Conservation (phyloP, 2,888 invertebrate genomes). For the Pseudeuparius sepicola region DNA sequence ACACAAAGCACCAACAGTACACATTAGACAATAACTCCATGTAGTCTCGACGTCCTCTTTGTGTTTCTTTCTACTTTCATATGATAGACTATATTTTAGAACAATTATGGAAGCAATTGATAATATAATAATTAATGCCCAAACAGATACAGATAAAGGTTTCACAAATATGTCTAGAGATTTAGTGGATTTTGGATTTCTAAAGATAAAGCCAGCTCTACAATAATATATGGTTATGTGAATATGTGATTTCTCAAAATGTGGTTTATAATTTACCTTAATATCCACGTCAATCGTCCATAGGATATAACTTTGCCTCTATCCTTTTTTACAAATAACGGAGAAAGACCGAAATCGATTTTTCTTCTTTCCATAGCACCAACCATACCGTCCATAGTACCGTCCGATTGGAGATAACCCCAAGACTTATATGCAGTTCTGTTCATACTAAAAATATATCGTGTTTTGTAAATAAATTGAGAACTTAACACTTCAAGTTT, state of each 20-base stretch:
- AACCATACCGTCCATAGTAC: constrained; percentile 32
- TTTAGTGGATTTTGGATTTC: constrained; percentile 28
- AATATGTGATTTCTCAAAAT: too few species aligned
- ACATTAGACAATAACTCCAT: constrained; percentile 28
- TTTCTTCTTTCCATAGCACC: constrained; percentile 26
- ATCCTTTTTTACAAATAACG: constrained; percentile 30
- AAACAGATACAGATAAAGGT: constrained; percentile 29
- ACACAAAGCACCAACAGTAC: constrained; percentile 30
- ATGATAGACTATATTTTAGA: constrained; percentile 23
- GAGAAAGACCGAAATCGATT: constrained; percentile 32
- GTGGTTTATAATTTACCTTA: too few species aligned
- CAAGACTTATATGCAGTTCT: constrained; percentile 27
- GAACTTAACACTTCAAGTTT: too few species aligned
- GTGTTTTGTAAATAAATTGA: too few species aligned
- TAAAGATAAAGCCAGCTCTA: constrained; percentile 32
- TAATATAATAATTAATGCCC: constrained; percentile 26
- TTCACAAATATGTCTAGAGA: constrained; percentile 30
- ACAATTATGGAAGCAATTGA: constrained; percentile 22
- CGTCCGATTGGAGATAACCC: constrained; percentile 30
- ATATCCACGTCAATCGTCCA: constrained; percentile 31
- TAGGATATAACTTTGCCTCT: constrained; percentile 29
- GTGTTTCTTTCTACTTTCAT: constrained; percentile 21
- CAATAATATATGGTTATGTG: too few species aligned
- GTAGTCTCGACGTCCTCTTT: constrained; percentile 19
- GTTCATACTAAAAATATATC: constrained; percentile 25